Evolutionary conservation across 2,888 invertebrate genomes (phyloP).

Genomic region (Geotrupes spiniger): DNA sequence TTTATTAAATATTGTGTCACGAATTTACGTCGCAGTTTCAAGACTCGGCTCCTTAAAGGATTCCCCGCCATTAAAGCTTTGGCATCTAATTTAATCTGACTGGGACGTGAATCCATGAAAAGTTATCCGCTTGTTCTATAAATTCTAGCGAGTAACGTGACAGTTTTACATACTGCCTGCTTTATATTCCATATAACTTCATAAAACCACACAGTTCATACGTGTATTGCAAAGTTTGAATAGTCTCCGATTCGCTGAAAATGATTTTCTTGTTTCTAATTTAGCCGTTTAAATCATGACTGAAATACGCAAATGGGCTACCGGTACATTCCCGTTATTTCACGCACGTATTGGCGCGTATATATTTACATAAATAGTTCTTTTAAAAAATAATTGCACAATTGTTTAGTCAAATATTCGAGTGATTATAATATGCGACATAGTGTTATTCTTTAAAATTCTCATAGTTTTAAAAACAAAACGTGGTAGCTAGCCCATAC

Average conservation of each 20-base stretch:
- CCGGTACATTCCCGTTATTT: not conserved
- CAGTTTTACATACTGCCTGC: conserved; percentile 35
- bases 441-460: too few relatives aligned
- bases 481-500: too few relatives aligned
- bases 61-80: conserved; percentile 24
- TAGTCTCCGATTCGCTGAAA: conserved; percentile 6
- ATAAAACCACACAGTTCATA: conserved; percentile 27
- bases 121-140: conserved; percentile 49
- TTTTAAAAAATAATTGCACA: too few relatives aligned
- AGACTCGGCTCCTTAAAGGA: not conserved
- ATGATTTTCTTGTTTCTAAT: conserved; percentile 13
- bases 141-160: conserved; percentile 46
- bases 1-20: too few relatives aligned
- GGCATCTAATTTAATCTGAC: conserved; percentile 45
- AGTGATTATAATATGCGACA: too few relatives aligned
- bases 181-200: conserved; percentile 36
- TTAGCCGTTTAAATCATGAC: conserved; percentile 8
- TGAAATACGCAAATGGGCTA: conserved; percentile 3
- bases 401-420: too few relatives aligned
- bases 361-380: too few relatives aligned
- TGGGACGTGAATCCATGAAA: conserved; percentile 41
- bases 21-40: conserved; percentile 1
- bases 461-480: too few relatives aligned
- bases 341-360: too few relatives aligned
- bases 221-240: conserved; percentile 6